These are phyloP conservation scores for Rhombomys opimus DNA, from an alignment of 2,113 vertebrate genomes.

Conservation along the genomic window DNA sequence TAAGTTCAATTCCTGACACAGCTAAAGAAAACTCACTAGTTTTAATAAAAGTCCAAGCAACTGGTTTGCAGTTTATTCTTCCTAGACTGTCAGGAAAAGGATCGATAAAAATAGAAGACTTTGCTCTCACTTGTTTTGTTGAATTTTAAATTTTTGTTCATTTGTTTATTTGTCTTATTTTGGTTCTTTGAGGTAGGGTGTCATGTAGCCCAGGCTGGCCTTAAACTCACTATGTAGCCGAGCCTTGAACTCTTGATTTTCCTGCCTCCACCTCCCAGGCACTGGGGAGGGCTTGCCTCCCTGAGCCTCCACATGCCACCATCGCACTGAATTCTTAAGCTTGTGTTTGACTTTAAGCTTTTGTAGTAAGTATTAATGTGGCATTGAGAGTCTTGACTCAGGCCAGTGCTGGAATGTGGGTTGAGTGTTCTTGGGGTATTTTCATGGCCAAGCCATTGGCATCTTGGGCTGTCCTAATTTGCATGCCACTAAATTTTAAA, in stretches of 20 bases:
- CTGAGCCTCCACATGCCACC: background rate
- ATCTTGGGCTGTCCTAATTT: constrained; percentile 34
- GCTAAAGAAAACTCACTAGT: background rate
- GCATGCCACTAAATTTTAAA: constrained; percentile 47
- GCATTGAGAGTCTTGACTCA: background rate
- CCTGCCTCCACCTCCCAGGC: background rate
- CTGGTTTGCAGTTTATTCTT: background rate
- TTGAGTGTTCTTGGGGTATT: background rate
- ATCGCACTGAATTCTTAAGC: background rate
- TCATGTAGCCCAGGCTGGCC: background rate
- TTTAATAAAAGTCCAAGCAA: constrained; percentile 6
- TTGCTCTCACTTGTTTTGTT: background rate
- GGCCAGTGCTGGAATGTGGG: background rate
- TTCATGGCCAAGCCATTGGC: constrained; percentile 21
- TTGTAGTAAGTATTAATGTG: background rate
- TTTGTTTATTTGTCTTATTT: background rate
- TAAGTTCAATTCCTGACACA: background rate
- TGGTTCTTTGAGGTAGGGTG: background rate
- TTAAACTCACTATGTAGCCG: background rate
- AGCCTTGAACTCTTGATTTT: background rate
- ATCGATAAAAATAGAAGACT: background rate
- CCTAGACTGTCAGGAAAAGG: background rate
- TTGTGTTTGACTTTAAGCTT: background rate
- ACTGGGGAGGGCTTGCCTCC: too few species aligned
- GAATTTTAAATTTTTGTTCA: background rate